A percentile compares a stretch with the other conserved stretches of the same genome.
Evolutionary conservation across 2,113 vertebrate genomes (phyloP).

Genomic region (Orthonyx spaldingii): DNA sequence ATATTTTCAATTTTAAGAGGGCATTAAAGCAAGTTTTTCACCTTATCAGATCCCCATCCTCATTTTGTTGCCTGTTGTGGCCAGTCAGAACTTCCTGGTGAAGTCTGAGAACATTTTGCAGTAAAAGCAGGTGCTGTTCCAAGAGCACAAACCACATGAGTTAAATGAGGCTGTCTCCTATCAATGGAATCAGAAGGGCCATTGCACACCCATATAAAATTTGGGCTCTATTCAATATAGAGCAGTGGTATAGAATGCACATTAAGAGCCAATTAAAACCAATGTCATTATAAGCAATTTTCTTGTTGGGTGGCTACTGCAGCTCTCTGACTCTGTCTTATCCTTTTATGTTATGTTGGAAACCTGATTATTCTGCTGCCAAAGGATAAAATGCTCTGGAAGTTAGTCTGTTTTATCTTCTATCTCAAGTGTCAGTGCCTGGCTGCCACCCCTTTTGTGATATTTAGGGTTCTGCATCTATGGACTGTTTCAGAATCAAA

Average conservation of each 20-base stretch:
- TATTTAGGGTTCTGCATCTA: neutral
- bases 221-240: neutral
- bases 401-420: neutral
- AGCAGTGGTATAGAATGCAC: neutral
- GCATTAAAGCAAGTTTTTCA: neutral
- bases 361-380: constrained; percentile 1
- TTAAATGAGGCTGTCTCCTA: neutral
- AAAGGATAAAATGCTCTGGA: neutral
- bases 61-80: neutral
- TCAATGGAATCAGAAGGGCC: neutral
- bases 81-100: neutral
- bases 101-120: neutral
- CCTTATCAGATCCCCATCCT: neutral
- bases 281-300: neutral
- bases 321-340: neutral
- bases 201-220: neutral
- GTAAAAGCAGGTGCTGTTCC: neutral
- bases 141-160: neutral
- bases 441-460: neutral
- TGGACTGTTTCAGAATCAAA: neutral
- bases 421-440: neutral
- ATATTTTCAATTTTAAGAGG: neutral
- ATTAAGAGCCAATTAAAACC: neutral
- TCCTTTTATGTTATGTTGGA: neutral
- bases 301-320: neutral